A percentile compares a stretch with the other conserved stretches of the same genome.
Evolutionary conservation across 2,888 invertebrate species (phyloP).

Genomic region (Petrolisthes manimaculis): DNA sequence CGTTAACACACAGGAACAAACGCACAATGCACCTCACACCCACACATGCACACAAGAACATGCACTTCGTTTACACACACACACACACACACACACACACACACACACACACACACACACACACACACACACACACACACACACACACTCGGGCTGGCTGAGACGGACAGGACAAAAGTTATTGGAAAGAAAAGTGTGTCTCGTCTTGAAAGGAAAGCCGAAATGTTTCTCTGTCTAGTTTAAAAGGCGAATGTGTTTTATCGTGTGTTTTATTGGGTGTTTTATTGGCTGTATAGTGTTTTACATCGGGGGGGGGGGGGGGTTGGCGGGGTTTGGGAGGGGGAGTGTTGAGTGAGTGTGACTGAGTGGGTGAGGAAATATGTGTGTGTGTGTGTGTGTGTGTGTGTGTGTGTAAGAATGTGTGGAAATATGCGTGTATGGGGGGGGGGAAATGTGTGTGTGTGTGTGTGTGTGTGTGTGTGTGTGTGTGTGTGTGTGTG

Average conservation of each 20-base stretch:
- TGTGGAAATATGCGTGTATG: background rate
- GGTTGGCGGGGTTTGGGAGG: background rate
- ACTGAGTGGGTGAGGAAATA: constrained; percentile 27
- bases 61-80: background rate
- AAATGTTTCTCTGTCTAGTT: background rate
- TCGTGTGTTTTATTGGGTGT: constrained; percentile 12
- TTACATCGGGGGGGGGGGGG: background rate
- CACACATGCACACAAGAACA: constrained; percentile 3
- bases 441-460: background rate
- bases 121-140: background rate
- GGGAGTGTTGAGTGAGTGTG: constrained; percentile 12
- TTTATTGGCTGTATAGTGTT: constrained; percentile 6
- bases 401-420: constrained; percentile 20
- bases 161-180: background rate
- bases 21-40: background rate
- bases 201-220: background rate
- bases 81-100: background rate
- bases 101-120: background rate
- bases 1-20: background rate
- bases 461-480: constrained; percentile 37
- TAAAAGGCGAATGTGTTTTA: background rate
- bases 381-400: constrained; percentile 37
- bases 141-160: background rate
- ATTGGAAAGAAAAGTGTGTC: background rate
- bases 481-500: constrained; percentile 41